Percentiles rank a stretch among this genome's conserved stretches.
These are phyloP conservation scores for Rhinella marina DNA, from an alignment of 2,797 vertebrate species.

Conservation along the genomic window DNA sequence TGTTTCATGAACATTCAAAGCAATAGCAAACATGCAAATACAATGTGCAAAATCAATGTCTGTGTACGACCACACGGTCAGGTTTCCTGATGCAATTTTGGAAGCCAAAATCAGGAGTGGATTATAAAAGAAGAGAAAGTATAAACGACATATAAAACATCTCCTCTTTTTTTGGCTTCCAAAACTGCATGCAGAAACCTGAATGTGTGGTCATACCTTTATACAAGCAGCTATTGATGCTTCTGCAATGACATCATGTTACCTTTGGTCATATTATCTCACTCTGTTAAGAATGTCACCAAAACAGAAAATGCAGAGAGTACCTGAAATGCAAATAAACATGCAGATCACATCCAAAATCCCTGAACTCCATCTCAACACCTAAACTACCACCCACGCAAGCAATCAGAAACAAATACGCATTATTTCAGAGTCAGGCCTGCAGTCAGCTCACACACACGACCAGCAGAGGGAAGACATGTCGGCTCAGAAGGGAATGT, in stretches of 20 bases:
- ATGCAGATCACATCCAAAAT: conserved; percentile 10
- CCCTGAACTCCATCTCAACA: conserved; percentile 5
- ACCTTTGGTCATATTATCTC: neutral
- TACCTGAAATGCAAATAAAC: neutral
- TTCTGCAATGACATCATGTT: neutral
- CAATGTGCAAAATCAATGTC: neutral
- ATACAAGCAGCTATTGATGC: neutral
- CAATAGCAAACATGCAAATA: neutral
- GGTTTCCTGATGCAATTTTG: too few species aligned
- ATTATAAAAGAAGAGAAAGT: too few species aligned
- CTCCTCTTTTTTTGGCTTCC: too few species aligned
- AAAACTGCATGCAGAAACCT: too few species aligned
- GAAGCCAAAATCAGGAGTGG: too few species aligned
- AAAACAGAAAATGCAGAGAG: neutral
- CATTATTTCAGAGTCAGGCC: conserved; percentile 39
- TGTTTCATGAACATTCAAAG: too few species aligned
- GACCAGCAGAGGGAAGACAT: conserved; percentile 54
- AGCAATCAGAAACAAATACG: conserved; percentile 28
- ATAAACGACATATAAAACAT: too few species aligned
- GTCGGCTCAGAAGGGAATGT: neutral
- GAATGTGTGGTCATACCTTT: neutral
- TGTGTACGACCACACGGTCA: neutral
- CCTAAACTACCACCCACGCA: conserved; percentile 40
- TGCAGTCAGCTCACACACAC: conserved; percentile 23
- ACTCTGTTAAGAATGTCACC: neutral